A percentile compares a stretch with the other conserved stretches of the same genome.
Conservation (phyloP, 1,140 invertebrate genomes). For the Lucilia cuprina region DNA sequence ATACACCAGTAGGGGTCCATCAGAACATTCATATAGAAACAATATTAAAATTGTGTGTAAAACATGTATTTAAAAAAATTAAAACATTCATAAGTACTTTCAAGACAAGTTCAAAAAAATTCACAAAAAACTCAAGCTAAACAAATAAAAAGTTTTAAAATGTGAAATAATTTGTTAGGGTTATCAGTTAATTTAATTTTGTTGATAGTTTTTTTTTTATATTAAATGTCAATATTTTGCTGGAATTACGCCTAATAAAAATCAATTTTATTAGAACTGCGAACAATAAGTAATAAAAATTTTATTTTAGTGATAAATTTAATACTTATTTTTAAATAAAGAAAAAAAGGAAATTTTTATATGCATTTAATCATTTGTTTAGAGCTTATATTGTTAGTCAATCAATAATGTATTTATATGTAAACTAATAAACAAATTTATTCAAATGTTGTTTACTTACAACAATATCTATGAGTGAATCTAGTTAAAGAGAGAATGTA, state of each 20-base stretch:
- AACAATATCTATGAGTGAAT: no score
- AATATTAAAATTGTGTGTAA: neutral
- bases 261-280: neutral
- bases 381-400: no score
- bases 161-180: neutral
- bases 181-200: constrained; percentile 4
- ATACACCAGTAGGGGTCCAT: neutral
- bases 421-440: no score
- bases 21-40: neutral
- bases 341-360: no score
- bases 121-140: neutral
- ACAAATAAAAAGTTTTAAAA: neutral
- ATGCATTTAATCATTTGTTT: no score
- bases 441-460: no score
- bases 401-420: no score
- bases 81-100: no score
- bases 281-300: neutral
- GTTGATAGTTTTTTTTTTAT: neutral
- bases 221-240: neutral
- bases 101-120: neutral
- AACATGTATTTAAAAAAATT: no score
- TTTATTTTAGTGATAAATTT: neutral
- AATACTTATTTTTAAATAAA: neutral
- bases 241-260: neutral
- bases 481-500: no score